Base-by-base conservation (phyloP, 2,888 invertebrate genomes). In the Branchellion lobata region DNA sequence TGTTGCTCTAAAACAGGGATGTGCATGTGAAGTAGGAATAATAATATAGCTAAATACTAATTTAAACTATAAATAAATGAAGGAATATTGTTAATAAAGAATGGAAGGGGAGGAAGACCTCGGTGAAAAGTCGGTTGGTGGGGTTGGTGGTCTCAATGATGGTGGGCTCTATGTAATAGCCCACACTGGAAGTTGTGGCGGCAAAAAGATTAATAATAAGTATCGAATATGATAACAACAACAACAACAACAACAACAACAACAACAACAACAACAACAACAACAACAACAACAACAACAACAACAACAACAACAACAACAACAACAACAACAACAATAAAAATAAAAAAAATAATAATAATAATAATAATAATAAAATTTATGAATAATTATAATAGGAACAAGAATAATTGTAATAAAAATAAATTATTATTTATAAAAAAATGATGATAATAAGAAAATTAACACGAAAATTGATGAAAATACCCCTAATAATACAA, bases 151-250 rank as follows among this genome's bases (percentile, higher is more conserved):
- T 90, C 80, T 93, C 91, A 61, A 99, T 91, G 84, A 99, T 93
- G 0, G 99, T 99, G 0, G 99, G 99, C 85, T 96, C 91, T 68
- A 99, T 90, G 86, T 93, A 99, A 88, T 95, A 99, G 0, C 99
- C 99, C 80, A 87, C 87, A 77, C 89, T 89, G 85, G 29, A 85
- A n/a, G n/a, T n/a, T n/a, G n/a, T n/a, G n/a, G n/a, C n/a, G n/a
- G n/a, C n/a, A n/a, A n/a, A n/a, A n/a, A n/a, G n/a, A n/a, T n/a
- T n/a, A n/a, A n/a, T n/a, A n/a, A n/a, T n/a, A n/a, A n/a, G n/a
- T n/a, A n/a, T n/a, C n/a, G n/a, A n/a, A n/a, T n/a, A n/a, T n/a
- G n/a, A n/a, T n/a, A n/a, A n/a, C n/a, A n/a, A n/a, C n/a, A n/a
- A n/a, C n/a, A n/a, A n/a, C n/a, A n/a, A n/a, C n/a, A n/a, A n/a